A percentile compares a stretch with the other conserved stretches of the same genome.
Conservation (phyloP, 1,140 invertebrate genomes). For the Araneus ventricosus region DNA sequence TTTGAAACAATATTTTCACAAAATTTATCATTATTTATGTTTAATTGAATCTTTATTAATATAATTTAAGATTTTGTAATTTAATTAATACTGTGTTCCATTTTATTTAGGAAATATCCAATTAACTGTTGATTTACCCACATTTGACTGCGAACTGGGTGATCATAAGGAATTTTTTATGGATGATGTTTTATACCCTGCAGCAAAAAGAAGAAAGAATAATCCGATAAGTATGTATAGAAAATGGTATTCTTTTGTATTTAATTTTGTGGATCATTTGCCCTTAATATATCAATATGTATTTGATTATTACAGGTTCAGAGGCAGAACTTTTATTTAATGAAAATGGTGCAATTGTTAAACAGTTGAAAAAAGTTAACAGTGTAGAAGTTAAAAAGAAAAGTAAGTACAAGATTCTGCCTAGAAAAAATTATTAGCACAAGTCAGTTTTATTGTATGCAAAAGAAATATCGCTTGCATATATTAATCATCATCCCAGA, state of each 20-base stretch:
- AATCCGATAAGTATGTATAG: background rate
- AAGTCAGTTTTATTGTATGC: no score
- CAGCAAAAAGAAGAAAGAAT: constrained; percentile 57
- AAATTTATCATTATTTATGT: no score
- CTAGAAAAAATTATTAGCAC: background rate
- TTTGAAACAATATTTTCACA: no score
- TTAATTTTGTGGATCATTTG: background rate
- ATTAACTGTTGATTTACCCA: background rate
- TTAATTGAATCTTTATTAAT: no score
- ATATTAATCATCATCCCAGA: no score
- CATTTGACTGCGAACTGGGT: background rate
- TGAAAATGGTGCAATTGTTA: background rate
- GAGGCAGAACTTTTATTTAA: background rate
- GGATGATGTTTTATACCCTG: constrained; percentile 21
- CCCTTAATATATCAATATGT: background rate
- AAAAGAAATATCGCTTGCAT: no score
- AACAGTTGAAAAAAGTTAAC: background rate
- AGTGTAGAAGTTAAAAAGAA: background rate
- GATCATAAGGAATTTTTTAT: constrained; percentile 41
- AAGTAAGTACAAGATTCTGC: background rate
- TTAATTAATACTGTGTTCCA: background rate
- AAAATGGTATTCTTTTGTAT: background rate
- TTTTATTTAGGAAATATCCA: background rate
- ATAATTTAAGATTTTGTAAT: background rate
- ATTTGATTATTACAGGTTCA: background rate